These are phyloP conservation scores for Xiphorhynchus elegans DNA, from an alignment of 2,113 vertebrate species.

Conservation along the genomic window DNA sequence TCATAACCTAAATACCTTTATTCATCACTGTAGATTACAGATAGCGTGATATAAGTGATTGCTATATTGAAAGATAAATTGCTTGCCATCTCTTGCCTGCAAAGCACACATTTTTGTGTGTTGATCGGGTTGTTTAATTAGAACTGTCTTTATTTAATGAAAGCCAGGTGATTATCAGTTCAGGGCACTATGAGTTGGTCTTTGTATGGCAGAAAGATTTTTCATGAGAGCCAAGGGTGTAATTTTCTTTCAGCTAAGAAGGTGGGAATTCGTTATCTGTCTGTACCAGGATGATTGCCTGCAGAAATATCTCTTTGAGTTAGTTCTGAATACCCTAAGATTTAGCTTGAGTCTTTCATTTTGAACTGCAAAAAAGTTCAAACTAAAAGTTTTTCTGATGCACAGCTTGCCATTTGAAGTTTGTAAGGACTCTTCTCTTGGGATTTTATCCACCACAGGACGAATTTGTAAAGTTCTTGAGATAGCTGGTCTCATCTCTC, in stretches of 20 bases:
- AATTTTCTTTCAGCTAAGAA: slow-evolving; percentile 47
- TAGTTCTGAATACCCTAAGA: slow-evolving; percentile 40
- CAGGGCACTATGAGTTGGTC: not conserved
- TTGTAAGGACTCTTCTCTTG: not conserved
- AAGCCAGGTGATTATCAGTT: slow-evolving; percentile 38
- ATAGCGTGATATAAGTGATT: not conserved
- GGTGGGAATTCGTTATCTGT: slow-evolving; percentile 57
- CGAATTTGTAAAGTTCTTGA: not conserved
- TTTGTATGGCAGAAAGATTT: slow-evolving; percentile 45
- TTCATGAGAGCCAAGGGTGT: slow-evolving; percentile 27
- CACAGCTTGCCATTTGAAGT: slow-evolving; percentile 7
- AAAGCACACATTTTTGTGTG: not conserved
- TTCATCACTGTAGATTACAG: not conserved
- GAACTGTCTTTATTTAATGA: slow-evolving; percentile 41
- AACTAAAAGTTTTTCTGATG: not conserved
- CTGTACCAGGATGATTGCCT: slow-evolving; percentile 55
- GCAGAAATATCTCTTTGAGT: slow-evolving; percentile 38
- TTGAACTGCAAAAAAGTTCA: slow-evolving; percentile 4
- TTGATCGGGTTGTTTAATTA: slow-evolving; percentile 44
- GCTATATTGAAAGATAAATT: slow-evolving; percentile 20
- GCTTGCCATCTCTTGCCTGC: not conserved
- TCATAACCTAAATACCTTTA: not conserved
- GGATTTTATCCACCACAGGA: not conserved
- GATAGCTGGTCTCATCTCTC: not conserved
- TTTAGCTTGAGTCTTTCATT: slow-evolving; percentile 45